Evolutionary conservation across 1,140 invertebrate species (phyloP), one percentile per base, ranked within the genome.

Genomic region (Megathymus violae): DNA sequence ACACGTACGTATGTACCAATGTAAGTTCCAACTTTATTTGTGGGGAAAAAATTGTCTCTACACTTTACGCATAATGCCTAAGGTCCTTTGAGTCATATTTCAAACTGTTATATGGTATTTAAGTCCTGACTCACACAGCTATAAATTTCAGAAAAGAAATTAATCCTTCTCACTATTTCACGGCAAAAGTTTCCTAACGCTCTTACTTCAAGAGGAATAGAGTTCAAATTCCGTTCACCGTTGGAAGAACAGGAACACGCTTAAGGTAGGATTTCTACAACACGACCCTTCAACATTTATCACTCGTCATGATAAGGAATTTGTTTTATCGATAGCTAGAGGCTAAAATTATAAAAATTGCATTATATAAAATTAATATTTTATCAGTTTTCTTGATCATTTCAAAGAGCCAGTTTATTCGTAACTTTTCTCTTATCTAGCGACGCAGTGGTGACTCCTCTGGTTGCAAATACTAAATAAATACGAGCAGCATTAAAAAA

Each of bases 211-310:
- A 36, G n/a, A 3, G 50, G 7, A 15, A 14, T 52, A 52, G 11
- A 41, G 50, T 22, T 19, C 5, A 22, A 9, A 22, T 10, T 52
- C 11, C 1, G 16, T 40, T 52, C n/a, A 9, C 6, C 22, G 10
- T 17, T 19, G 9, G 2, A 51, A 31, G 34, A 52, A 40, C 50
- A 38, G 1, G 15, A 40, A 34, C 22, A 38, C 16, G 50, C 27
- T 50, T 50, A 51, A 43, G 40, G 40, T 40, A 31, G 34, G 50
- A 36, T 51, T 40, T 40, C 34, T 52, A n/a, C n/a, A n/a, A 40
- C n/a, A 52, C 17, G 34, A 40, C 16, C 50, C 34, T 13, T 14
- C 11, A 38, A 65, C 63, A 65, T 65, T 65, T 54, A 65, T 65
- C 56, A 65, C 27, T 65, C 52, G 60, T 62, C 60, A 62, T n/a